Evolutionary conservation across 2,888 invertebrate species (phyloP).

Genomic region (Xanthia togata): DNA sequence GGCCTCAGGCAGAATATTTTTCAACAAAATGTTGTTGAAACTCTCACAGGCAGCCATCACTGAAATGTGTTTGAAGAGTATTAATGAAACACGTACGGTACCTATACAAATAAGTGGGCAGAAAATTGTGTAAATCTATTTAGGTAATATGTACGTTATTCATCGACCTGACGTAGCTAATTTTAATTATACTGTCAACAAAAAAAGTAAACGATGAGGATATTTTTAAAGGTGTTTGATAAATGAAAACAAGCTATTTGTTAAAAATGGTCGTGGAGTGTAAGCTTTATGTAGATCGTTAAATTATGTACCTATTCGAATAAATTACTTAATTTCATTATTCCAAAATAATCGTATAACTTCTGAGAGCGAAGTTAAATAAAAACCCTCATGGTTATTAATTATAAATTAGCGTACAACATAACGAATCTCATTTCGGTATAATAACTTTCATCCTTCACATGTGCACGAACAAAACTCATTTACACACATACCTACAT

Average conservation of each 20-base stretch:
- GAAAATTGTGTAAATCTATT: conserved; percentile 1
- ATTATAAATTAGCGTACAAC: conserved; percentile 29
- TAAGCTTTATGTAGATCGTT: background rate
- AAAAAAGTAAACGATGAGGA: background rate
- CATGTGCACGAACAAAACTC: conserved; percentile 8
- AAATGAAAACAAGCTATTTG: background rate
- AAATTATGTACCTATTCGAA: background rate
- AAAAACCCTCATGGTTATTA: conserved; percentile 17
- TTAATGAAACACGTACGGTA: background rate
- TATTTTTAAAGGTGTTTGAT: conserved; percentile 1
- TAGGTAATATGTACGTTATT: background rate
- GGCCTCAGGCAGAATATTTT: conserved; percentile 30
- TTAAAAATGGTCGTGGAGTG: background rate
- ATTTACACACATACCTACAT: conserved; percentile 23
- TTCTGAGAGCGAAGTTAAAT: background rate
- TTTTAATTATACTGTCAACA: conserved; percentile 2
- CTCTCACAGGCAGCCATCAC: background rate
- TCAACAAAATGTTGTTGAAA: conserved; percentile 41
- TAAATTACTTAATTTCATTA: background rate
- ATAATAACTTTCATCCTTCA: conserved; percentile 24
- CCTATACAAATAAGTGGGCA: background rate
- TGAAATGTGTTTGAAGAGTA: conserved; percentile 25
- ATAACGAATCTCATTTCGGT: conserved; percentile 30
- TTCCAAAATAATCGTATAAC: background rate
- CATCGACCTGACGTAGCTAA: background rate